Base-by-base conservation (phyloP, 37 sponge, comb jelly and placozoan genomes). In the Sycon ciliatum region DNA sequence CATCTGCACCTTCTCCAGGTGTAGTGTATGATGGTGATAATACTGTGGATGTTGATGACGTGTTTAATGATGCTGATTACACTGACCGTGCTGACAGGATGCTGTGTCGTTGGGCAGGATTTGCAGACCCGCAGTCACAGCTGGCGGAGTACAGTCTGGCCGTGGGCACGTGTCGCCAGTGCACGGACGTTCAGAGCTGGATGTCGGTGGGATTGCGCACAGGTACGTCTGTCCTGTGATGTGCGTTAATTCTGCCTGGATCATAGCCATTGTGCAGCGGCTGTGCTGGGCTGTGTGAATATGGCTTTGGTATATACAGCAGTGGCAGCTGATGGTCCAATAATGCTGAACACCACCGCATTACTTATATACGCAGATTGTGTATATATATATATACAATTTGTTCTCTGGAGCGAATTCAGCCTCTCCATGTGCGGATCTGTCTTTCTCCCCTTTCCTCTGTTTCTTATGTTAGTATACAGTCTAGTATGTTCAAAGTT, bases 41-140 rank as follows among this genome's bases (percentile, higher is more conserved):
- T 32, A 20, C 73, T 7, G 13, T 46, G 3, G 5, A 1, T 1
- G 0, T 3, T 0, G 78, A 30, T 7, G 34, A 57, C 46, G 30
- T 28, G n/a, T n/a, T n/a, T 7, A 9, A 38, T n/a, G 86, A 82
- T 35, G 38, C 54, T 7, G 89, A 88, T 72, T 90, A 79, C 73
- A 67, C 74, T 11, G 68, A 40, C n/a, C 38, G 57, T 40, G 9
- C 36, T 32, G 36, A 60, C 16, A 37, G 38, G 2, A 29, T 85
- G 4, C 35, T 29, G 1, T 79, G 76, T 63, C 76, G 82, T 63
- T 90, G 91, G 91, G 18, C 26, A 6, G 71, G 68, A 1, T 89
- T 79, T 56, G 24, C 29, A 3, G 85, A 89, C 54, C 85, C 82
- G 0, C 82, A 84, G 54, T 39, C 81, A 0, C 34, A 22, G 5